phyloP scores from a whole-genome alignment of 2,113 vertebrate genomes.

The Elephantulus edwardii region DNA sequence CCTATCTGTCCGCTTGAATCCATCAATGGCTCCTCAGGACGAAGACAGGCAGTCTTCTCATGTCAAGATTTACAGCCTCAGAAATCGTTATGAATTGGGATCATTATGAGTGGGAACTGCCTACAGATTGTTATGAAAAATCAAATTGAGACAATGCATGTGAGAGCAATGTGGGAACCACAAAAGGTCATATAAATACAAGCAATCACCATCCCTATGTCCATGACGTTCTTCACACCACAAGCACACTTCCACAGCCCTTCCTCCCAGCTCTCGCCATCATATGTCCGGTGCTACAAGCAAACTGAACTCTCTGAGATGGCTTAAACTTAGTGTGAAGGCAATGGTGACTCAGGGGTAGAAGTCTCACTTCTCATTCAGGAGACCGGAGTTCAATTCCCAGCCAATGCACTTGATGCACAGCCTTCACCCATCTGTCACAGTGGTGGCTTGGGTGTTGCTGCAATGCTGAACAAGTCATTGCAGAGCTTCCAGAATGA shows the following conservation, averaged over 20 bases:
- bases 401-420: not conserved
- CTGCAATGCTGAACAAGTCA: not conserved
- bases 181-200: not conserved
- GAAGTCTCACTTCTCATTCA: not conserved
- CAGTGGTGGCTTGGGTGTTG: too few relatives aligned
- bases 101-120: too few relatives aligned
- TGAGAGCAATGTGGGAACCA: not conserved
- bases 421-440: not conserved
- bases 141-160: not conserved
- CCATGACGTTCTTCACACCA: not conserved
- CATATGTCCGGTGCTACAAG: not conserved
- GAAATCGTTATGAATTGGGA: too few relatives aligned
- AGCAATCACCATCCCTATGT: fast-evolving
- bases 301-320: fast-evolving
- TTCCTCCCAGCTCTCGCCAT: not conserved
- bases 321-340: not conserved
- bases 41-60: too few relatives aligned
- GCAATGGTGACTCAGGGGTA: not conserved
- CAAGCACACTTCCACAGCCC: fast-evolving
- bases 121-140: not conserved
- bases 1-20: too few relatives aligned
- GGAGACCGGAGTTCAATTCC: not conserved
- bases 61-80: too few relatives aligned
- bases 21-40: too few relatives aligned
- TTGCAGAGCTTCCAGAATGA: not conserved